Evolutionary conservation across 2,888 invertebrate species (phyloP).

Genomic region (Penaeus monodon): DNA sequence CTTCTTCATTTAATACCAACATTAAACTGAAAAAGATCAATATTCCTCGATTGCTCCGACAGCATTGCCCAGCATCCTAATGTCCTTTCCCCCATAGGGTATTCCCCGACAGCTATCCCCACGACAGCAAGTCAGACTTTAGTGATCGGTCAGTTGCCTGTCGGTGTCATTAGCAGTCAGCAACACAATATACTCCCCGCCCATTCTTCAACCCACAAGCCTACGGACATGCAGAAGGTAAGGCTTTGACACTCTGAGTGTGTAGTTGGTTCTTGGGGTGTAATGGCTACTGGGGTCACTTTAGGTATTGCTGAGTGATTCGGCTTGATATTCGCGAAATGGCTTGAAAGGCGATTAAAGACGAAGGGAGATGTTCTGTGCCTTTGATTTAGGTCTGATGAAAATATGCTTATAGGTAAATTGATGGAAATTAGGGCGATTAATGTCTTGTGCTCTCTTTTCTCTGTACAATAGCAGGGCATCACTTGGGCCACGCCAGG

Average conservation of each 20-base stretch:
- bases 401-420: not conserved
- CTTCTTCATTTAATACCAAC: too few relatives aligned
- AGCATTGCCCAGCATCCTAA: too few relatives aligned
- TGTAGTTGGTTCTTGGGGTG: too few relatives aligned
- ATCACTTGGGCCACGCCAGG: conserved; percentile 61
- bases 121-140: conserved; percentile 59
- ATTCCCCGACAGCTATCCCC: conserved; percentile 55
- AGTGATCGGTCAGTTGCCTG: conserved; percentile 54
- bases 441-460: not conserved
- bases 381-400: too few relatives aligned
- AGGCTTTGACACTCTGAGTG: not conserved
- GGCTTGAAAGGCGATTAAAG: too few relatives aligned
- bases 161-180: conserved; percentile 60
- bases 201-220: conserved; percentile 50
- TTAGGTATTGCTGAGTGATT: too few relatives aligned
- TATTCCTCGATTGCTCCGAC: too few relatives aligned
- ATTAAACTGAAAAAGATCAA: too few relatives aligned
- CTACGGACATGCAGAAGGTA: conserved; percentile 60
- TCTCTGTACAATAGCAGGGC: conserved; percentile 37
- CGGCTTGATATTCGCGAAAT: too few relatives aligned
- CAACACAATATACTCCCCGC: conserved; percentile 61
- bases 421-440: not conserved
- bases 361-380: too few relatives aligned
- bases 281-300: too few relatives aligned
- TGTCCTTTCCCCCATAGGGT: conserved; percentile 28